Base-by-base conservation (phyloP, 2,888 invertebrate species). In the Tachina grossa region DNA sequence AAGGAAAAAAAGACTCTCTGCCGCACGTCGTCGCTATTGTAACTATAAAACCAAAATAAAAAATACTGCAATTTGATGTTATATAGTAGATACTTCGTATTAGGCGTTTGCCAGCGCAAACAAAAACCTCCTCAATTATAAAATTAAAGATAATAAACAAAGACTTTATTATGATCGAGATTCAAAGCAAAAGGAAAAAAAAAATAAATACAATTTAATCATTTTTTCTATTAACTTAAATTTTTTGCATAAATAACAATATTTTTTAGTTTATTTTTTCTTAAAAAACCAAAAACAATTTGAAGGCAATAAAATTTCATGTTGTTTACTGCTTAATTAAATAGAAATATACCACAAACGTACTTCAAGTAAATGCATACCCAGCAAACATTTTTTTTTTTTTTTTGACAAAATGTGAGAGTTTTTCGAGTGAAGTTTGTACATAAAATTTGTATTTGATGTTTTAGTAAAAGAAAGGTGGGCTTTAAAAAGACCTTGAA, bases 321-420 rank as follows among this genome's bases (percentile, higher is more conserved):
- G 45, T 59, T 76, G 71, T 85, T 85, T 78, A 85, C 78, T 85
- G 85, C 85, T 85, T 82, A 85, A 85, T 85, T 85, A 85, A 85
- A 85, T 69, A 51, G 39, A 63, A 47, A 63, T 41, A 59, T 9
- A 31, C n/a, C 55, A 65, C 51, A 65, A 31, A 65, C 61, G 45
- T 47, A 55, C 13, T 41, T 65, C 14, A 69, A 53, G 41, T 66
- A 59, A 6, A 9, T 11, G 19, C 16, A 43, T 41, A 1, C 10
- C 59, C n/a, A 59, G 41, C 59, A 13, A 41, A 41, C 41, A 59
- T 39, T 41, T 59, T 1, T n/a, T 53, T 39, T 41, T 59, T 1
- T n/a, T 53, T 16, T 31, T 4, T 5, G 31, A n/a, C 6, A 55
- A 55, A 22, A 11, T 14, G n/a, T n/a, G 14, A 45, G 22, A 22